phyloP scores from a whole-genome alignment of 1,140 invertebrate species.

The Drosophila lowei region DNA sequence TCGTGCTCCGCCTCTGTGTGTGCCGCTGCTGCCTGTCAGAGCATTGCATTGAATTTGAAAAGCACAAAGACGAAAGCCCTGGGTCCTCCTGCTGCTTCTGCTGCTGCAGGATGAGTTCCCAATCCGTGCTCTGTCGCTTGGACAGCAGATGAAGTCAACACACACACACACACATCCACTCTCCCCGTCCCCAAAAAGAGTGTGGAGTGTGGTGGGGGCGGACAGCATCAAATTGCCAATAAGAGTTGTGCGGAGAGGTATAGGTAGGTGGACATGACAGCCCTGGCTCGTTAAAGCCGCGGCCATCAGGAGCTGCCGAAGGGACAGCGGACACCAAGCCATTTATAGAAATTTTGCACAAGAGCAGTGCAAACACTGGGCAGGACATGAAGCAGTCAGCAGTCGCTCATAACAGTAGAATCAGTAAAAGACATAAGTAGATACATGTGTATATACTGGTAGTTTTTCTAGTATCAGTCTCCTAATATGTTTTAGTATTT shows the following conservation, averaged over 20 bases:
- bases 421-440: no score
- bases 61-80: slow-evolving; percentile 47
- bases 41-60: slow-evolving; percentile 72
- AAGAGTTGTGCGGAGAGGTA: slow-evolving; percentile 2
- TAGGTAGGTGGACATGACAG: slow-evolving; percentile 27
- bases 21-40: slow-evolving; percentile 11
- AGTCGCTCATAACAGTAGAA: no score
- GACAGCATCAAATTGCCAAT: slow-evolving; percentile 37
- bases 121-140: slow-evolving; percentile 47
- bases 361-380: slow-evolving; percentile 39
- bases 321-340: slow-evolving; percentile 15
- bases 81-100: background rate
- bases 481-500: no score
- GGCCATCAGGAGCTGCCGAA: background rate
- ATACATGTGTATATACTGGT: no score
- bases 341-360: slow-evolving; percentile 69
- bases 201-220: background rate
- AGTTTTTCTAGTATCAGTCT: no score
- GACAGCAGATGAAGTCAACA: slow-evolving; percentile 52
- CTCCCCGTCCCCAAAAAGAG: no score
- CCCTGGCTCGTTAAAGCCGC: slow-evolving; percentile 32
- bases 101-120: slow-evolving; percentile 12
- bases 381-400: background rate
- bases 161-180: slow-evolving; percentile 15
- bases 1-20: background rate